phyloP scores from a whole-genome alignment of 2,888 invertebrate species.

The Sinodicranocentrus sp. region DNA sequence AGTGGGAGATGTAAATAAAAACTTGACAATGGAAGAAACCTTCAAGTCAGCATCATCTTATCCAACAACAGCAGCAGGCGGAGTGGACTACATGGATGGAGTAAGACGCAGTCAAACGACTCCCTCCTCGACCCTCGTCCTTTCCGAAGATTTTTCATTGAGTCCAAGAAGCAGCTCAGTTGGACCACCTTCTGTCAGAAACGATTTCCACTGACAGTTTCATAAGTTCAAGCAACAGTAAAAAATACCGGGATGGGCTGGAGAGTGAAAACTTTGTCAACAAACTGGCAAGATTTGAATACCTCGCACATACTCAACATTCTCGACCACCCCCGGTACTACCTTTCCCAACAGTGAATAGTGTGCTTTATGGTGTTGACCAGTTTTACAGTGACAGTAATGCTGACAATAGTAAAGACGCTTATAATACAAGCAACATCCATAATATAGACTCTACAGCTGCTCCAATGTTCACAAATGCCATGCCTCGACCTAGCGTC shows the following conservation, averaged over 20 bases:
- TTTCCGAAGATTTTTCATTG: constrained; percentile 37
- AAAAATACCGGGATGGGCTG: constrained; percentile 73
- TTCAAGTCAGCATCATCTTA: constrained; percentile 48
- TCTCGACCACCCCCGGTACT: constrained; percentile 69
- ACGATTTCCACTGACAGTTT: constrained; percentile 61
- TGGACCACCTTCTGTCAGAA: constrained; percentile 64
- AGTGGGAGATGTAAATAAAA: constrained; percentile 76
- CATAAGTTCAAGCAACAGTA: constrained; percentile 37
- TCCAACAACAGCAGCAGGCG: constrained; percentile 26
- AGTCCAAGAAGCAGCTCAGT: constrained; percentile 64
- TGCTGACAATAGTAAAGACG: constrained; percentile 24
- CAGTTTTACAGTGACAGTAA: constrained; percentile 51
- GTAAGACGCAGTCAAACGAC: constrained; percentile 37
- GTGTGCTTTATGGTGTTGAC: constrained; percentile 43
- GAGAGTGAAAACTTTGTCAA: constrained; percentile 84
- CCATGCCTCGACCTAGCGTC: constrained; percentile 53
- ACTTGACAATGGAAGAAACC: constrained; percentile 68
- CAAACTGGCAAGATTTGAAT: constrained; percentile 90
- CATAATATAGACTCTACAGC: constrained; percentile 24
- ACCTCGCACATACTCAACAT: constrained; percentile 82
- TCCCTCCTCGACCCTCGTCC: constrained; percentile 55
- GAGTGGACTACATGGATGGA: constrained; percentile 31
- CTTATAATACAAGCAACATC: background rate
- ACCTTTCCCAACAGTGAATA: constrained; percentile 60
- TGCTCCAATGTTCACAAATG: background rate